Evolutionary conservation across 2,113 vertebrate species (phyloP), one percentile per base, ranked within the genome.

Genomic region (Cepphus grylle): DNA sequence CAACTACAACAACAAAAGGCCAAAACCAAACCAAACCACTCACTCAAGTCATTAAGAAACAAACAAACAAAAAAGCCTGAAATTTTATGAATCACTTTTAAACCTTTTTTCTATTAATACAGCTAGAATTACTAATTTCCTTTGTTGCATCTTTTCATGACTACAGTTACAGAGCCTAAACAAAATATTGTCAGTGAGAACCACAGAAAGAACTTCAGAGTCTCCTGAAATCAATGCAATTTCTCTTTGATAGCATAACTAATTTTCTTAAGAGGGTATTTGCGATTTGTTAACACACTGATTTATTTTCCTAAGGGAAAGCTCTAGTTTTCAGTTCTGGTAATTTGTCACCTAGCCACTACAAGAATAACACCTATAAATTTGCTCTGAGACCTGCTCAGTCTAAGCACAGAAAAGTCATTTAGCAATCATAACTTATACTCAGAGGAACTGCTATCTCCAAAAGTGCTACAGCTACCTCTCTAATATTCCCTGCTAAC

Each of bases 361-460:
- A 69, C 34, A 88, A 89, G 58, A 96, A 76, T 93, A 96, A 87
- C 45, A 89, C 27, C 50, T 83, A 74, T 80, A 95, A 87, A 96
- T 96, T 90, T 92, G 42, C 63, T 92, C 38, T 47, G 70, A 87
- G 66, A 93, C 42, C 38, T 96, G 42, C 53, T 89, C 59, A 74
- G 12, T 62, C 55, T 74, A 87, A 92, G 55, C 22, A 74, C 9
- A 73, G 69, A 89, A 79, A 89, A 89, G 38, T 76, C 15, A 86
- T 93, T 94, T 78, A 73, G 36, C 47, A 83, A 62, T 43, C 74
- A 76, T 73, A 94, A 81, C 40, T 83, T 93, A 72, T 10, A 38
- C 63, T 79, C 72, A 71, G 18, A 69, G 74, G 74, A 93, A 34
- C 17, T 56, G 27, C 49, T 80, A 49, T 65, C 70, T 81, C 36